Evolutionary conservation across 2,113 vertebrate genomes (phyloP), one percentile per base, ranked within the genome.

Genomic region (Perognathus longimembris): DNA sequence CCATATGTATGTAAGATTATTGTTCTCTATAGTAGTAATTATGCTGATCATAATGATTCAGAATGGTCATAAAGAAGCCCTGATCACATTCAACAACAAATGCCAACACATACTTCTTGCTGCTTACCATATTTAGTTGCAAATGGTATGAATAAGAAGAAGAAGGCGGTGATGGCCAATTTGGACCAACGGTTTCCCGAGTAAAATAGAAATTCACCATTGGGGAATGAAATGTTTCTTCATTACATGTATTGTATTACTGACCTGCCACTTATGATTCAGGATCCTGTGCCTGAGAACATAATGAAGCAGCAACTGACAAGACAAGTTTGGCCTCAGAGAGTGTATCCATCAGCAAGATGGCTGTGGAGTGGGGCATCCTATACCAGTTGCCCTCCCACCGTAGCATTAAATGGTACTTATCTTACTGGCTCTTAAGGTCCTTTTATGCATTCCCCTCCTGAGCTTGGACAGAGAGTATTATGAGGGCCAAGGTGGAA

Each of bases 51-150:
- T 54, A 85, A 70, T 40, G 59, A 73, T 82, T 45, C 24, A 64
- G 32, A 77, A 73, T 45, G 75, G 54, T 79, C 30, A 34, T 63
- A 81, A 78, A 90, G 75, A 30, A 50, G 64, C 45, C 73, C 45
- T 86, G 88, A 32, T 74, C 85, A 61, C 32, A 54, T 73, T 94
- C 80, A 82, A 28, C 20, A 69, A 21, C 45, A 83, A 75, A 76
- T n/a, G 64, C 59, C 75, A 82, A 77, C 67, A 54, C 5, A 64
- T 7, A 38, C 18, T 74, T 88, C 71, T 86, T 94, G n/a, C 18
- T 73, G 22, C 34, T 64, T 28, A 22, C 30, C 20, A 45, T 88
- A 45, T 83, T 79, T 83, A 83, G 64, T 85, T 32, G 70, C 7
- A 91, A 38, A 63, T 28, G 74, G 26, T 42, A 26, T 40, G 45